Evolutionary conservation across 2,888 invertebrate species (phyloP), one percentile per base, ranked within the genome.

Genomic region (Hyalella azteca): DNA sequence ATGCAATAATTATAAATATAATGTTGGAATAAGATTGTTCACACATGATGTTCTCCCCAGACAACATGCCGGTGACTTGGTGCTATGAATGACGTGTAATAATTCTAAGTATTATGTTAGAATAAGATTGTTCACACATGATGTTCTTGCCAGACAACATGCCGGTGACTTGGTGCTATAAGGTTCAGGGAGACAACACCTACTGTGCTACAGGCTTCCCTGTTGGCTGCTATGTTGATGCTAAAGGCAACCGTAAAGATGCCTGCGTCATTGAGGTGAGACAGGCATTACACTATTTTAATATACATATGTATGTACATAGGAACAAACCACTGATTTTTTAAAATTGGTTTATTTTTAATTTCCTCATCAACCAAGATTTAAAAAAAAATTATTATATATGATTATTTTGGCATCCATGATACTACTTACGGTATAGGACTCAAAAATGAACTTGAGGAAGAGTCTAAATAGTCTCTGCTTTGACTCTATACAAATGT

Each of bases 91-190:
- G n/a, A n/a, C n/a, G n/a, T n/a, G n/a, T n/a, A n/a, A n/a, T n/a
- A n/a, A n/a, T n/a, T n/a, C n/a, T n/a, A n/a, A n/a, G n/a, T n/a
- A n/a, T 76, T 78, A 5, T 19, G 7, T 15, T 86, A 76, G 54
- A 73, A 60, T 19, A 49, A 26, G 50, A 13, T 22, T 29, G 9
- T 29, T 81, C 36, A n/a, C 41, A n/a, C 3, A 22, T 3, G 77
- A 4, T 73, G 1, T 22, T 13, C 79, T 81, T 90, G 86, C 85
- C 89, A 88, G 99, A 99, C 89, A 99, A 99, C 88, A 98, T 99
- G 98, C 99, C 99, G 0, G 95, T 99, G 1, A 98, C 98, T 0
- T 98, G 96, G 94, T 99, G 99, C 88, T 97, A 96, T 88, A 89
- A 89, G 29, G 85, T 85, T 9, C 80, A 79, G 39, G 82, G 82